Percentiles rank a stretch among this genome's conserved stretches.
Evolutionary conservation across 2,797 vertebrate genomes (phyloP).

Genomic region (Eulemur mongoz): DNA sequence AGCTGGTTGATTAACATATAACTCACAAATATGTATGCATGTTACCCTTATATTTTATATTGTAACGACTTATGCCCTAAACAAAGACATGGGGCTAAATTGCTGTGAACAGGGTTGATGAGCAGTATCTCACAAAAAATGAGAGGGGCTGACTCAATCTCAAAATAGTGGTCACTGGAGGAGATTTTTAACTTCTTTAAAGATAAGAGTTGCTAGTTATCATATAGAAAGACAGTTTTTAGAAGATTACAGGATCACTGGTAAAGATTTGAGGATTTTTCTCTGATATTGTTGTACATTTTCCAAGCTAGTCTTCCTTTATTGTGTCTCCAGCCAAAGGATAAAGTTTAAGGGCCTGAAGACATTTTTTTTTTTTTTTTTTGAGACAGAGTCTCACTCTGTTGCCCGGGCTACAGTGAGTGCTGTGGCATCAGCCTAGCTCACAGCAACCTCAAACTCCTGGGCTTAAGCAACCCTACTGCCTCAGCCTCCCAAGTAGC

Average conservation of each 20-base stretch:
- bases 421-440: too few species aligned
- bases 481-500: too few species aligned
- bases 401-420: too few species aligned
- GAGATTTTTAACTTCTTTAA: not conserved
- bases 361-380: not conserved
- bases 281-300: not conserved
- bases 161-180: not conserved
- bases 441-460: too few species aligned
- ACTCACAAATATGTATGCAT: not conserved
- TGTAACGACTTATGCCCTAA: not conserved
- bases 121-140: not conserved
- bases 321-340: not conserved
- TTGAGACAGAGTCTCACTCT: too few species aligned
- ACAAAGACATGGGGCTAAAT: not conserved
- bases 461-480: too few species aligned
- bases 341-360: not conserved
- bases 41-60: not conserved
- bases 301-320: constrained; percentile 17
- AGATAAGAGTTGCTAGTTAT: not conserved
- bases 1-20: not conserved
- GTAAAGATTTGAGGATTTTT: constrained; percentile 15
- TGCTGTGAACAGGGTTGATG: not conserved
- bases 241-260: not conserved
- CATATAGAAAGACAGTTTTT: not conserved
- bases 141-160: not conserved